A percentile compares a stretch with the other conserved stretches of the same genome.
Evolutionary conservation across 2,888 invertebrate species (phyloP).

Genomic region (Ophion costatus): DNA sequence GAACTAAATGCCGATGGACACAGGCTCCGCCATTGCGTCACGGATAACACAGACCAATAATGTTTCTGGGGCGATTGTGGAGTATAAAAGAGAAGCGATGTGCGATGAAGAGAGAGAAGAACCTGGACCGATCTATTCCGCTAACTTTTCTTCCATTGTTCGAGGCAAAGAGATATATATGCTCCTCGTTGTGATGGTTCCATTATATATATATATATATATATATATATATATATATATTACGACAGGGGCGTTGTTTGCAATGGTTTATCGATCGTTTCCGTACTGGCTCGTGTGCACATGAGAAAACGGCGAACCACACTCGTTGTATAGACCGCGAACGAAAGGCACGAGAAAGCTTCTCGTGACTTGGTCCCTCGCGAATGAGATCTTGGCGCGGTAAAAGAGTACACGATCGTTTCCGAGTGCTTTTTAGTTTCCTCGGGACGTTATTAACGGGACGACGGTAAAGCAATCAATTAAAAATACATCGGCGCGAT

Average conservation of each 20-base stretch:
- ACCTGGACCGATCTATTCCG: conserved; percentile 47
- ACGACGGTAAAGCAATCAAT: neutral
- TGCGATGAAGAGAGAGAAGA: neutral
- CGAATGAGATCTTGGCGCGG: conserved; percentile 30
- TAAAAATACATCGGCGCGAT: neutral
- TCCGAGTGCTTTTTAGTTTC: neutral
- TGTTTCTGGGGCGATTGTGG: conserved; percentile 25
- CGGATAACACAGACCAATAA: conserved; percentile 53
- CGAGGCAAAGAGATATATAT: conserved; percentile 23
- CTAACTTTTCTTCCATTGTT: conserved; percentile 42
- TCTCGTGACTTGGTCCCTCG: conserved; percentile 70
- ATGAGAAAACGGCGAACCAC: conserved; percentile 60
- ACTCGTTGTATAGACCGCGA: conserved; percentile 47
- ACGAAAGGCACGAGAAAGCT: conserved; percentile 69
- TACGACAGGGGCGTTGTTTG: conserved; percentile 76
- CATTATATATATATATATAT: conserved; percentile 11
- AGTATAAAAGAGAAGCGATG: conserved; percentile 22
- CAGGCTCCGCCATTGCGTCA: conserved; percentile 20
- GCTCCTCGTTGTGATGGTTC: neutral
- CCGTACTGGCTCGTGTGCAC: conserved; percentile 68
- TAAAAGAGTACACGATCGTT: conserved; percentile 10
- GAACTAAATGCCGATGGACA: neutral
- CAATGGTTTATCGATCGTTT: conserved; percentile 78
- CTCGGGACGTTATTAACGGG: neutral
- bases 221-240: conserved; percentile 9